These are phyloP conservation scores for Habrosyne pyritoides DNA, from an alignment of 2,888 invertebrate genomes.

Conservation along the genomic window DNA sequence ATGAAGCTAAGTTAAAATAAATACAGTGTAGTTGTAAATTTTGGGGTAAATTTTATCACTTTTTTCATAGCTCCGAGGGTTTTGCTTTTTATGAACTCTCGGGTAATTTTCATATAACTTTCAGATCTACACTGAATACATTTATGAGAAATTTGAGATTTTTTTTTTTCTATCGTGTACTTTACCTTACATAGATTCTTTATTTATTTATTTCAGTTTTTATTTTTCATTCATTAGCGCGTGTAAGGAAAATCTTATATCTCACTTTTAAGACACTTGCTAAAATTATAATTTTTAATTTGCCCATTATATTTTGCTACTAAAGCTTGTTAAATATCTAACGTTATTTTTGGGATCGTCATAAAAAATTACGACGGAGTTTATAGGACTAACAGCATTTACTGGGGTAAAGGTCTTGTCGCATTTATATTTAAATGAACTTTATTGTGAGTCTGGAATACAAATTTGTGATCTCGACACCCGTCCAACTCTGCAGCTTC, in stretches of 20 bases:
- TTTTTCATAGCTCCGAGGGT: too few relatives aligned
- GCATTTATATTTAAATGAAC: slow-evolving; percentile 79
- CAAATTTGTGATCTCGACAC: slow-evolving; percentile 74
- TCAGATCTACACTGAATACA: too few relatives aligned
- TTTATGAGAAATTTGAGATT: too few relatives aligned
- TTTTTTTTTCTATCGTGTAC: too few relatives aligned
- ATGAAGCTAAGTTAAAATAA: not conserved
- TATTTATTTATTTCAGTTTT: too few relatives aligned
- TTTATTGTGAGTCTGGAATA: slow-evolving; percentile 76
- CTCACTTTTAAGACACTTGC: not conserved
- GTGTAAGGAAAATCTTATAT: not conserved
- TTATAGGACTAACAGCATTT: slow-evolving; percentile 67
- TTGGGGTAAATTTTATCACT: not conserved
- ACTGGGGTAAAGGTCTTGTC: slow-evolving; percentile 69
- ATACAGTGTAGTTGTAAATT: not conserved
- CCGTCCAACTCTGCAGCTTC: slow-evolving; percentile 51
- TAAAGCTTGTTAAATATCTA: slow-evolving; percentile 57
- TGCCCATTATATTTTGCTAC: slow-evolving; percentile 48
- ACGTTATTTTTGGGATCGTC: slow-evolving; percentile 58
- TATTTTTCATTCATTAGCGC: too few relatives aligned
- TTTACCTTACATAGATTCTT: too few relatives aligned
- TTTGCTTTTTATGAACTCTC: too few relatives aligned
- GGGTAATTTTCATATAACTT: too few relatives aligned
- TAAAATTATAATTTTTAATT: slow-evolving; percentile 34
- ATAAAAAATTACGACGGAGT: slow-evolving; percentile 68